A percentile compares a stretch with the other conserved stretches of the same genome.
Conservation (phyloP, 2,113 vertebrate species). For the Seriola dumerili region DNA sequence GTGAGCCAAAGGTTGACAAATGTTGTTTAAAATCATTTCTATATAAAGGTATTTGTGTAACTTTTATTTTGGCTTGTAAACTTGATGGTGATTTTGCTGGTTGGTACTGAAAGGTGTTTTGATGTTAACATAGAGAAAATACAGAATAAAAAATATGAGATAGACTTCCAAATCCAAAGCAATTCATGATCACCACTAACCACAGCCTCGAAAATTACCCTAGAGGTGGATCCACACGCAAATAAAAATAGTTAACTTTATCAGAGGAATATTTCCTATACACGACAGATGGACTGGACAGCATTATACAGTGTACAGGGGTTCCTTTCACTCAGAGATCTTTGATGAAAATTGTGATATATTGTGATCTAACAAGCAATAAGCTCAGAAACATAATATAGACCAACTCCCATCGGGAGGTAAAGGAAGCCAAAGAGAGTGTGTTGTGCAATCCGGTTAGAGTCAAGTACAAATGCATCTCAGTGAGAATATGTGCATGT, state of each 20-base stretch:
- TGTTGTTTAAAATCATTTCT: no score
- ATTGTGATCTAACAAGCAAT: constrained; percentile 31
- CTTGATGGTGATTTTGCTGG: no score
- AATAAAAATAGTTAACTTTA: not conserved
- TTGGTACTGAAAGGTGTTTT: no score
- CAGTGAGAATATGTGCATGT: constrained; percentile 10
- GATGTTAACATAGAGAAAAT: not conserved
- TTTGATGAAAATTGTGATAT: constrained; percentile 9
- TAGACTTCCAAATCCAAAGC: not conserved
- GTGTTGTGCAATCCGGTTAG: constrained; percentile 64
- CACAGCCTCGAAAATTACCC: not conserved
- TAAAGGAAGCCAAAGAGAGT: constrained; percentile 49
- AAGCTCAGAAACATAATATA: constrained; percentile 48
- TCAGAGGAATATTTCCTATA: not conserved
- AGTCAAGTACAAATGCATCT: constrained; percentile 47
- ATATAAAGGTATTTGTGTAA: no score
- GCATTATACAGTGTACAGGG: not conserved
- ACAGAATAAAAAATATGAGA: not conserved
- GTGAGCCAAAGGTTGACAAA: not conserved
- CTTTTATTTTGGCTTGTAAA: no score
- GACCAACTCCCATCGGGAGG: constrained; percentile 45
- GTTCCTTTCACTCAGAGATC: constrained; percentile 8
- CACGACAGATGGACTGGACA: not conserved
- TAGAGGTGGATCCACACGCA: not conserved
- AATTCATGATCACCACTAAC: not conserved